These are phyloP conservation scores for Hololepta plana DNA, from an alignment of 2,888 invertebrate genomes.

Conservation along the genomic window DNA sequence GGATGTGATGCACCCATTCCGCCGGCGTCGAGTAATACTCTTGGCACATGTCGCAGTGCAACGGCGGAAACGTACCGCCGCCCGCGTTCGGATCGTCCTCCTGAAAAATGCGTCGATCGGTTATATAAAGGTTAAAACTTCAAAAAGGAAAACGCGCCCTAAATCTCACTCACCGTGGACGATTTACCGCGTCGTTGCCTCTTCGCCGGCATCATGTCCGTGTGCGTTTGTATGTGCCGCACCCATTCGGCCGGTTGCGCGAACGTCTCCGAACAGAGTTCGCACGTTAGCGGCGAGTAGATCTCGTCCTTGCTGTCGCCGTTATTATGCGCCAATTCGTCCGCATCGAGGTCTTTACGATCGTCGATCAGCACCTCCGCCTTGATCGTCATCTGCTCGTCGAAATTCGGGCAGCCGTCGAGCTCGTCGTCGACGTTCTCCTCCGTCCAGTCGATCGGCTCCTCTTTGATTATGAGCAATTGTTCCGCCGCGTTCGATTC, in stretches of 20 bases:
- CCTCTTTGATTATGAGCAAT: constrained; percentile 32
- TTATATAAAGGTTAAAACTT: constrained; percentile 1
- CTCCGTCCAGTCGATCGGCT: constrained; percentile 57
- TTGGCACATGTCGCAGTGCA: constrained; percentile 62
- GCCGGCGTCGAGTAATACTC: constrained; percentile 61
- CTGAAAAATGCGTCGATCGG: constrained; percentile 19
- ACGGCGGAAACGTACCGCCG: constrained; percentile 47
- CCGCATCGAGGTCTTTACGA: constrained; percentile 11
- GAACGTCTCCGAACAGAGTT: constrained; percentile 69
- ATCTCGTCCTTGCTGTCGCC: constrained; percentile 35
- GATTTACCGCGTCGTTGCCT: constrained; percentile 37
- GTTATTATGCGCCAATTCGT: constrained; percentile 10
- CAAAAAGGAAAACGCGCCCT: not conserved
- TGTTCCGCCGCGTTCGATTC: constrained; percentile 15
- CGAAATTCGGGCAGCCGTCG: constrained; percentile 23
- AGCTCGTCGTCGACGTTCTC: constrained; percentile 29
- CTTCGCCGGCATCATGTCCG: constrained; percentile 38
- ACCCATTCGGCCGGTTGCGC: constrained; percentile 70
- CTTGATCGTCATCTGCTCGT: constrained; percentile 50
- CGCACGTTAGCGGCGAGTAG: constrained; percentile 64
- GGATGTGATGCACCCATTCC: constrained; percentile 77
- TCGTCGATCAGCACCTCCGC: constrained; percentile 30
- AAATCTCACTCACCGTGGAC: constrained; percentile 24
- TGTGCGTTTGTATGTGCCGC: constrained; percentile 64
- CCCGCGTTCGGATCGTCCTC: constrained; percentile 45